Percentiles rank a stretch among this genome's conserved stretches.
These are phyloP conservation scores for Astyanax mexicanus DNA, from an alignment of 2,797 vertebrate genomes.

Conservation along the genomic window DNA sequence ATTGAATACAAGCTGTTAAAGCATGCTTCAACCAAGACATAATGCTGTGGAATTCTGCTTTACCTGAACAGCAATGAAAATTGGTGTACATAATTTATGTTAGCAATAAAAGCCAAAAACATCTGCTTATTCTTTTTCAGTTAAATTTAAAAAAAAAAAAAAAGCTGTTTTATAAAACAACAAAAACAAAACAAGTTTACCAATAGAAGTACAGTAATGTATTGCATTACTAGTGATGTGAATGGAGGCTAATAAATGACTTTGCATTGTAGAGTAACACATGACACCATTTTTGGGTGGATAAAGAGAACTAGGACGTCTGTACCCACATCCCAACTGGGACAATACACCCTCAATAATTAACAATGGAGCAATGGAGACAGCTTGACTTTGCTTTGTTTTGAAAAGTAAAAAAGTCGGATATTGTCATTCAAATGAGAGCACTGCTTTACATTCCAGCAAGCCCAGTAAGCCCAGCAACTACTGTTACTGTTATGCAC, in stretches of 20 bases:
- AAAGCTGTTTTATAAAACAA: too few relatives aligned
- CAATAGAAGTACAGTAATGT: background rate
- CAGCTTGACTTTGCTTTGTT: slow-evolving; percentile 33
- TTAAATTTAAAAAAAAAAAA: too few relatives aligned
- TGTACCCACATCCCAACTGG: slow-evolving; percentile 50
- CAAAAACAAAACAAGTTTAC: too few relatives aligned
- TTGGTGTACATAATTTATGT: background rate
- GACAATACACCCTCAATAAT: slow-evolving; percentile 68
- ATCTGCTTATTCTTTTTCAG: background rate
- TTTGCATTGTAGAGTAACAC: slow-evolving; percentile 38
- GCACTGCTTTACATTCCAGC: slow-evolving; percentile 21
- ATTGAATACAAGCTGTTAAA: slow-evolving; percentile 63
- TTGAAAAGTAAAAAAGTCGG: background rate
- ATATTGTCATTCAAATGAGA: slow-evolving; percentile 8
- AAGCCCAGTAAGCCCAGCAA: slow-evolving; percentile 5
- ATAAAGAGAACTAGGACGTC: slow-evolving; percentile 50
- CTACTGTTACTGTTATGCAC: background rate
- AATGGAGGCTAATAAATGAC: slow-evolving; percentile 27
- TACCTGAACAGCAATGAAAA: background rate
- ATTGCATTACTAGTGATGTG: slow-evolving; percentile 11
- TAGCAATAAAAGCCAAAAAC: background rate
- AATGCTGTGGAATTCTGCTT: slow-evolving; percentile 24
- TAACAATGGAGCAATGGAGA: slow-evolving; percentile 61
- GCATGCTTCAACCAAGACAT: slow-evolving; percentile 51
- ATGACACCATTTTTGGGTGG: slow-evolving; percentile 43